Percentiles rank a stretch among this genome's conserved stretches.
These are phyloP conservation scores for Calyptomena viridis DNA, from an alignment of 2,113 vertebrate genomes.

Conservation along the genomic window DNA sequence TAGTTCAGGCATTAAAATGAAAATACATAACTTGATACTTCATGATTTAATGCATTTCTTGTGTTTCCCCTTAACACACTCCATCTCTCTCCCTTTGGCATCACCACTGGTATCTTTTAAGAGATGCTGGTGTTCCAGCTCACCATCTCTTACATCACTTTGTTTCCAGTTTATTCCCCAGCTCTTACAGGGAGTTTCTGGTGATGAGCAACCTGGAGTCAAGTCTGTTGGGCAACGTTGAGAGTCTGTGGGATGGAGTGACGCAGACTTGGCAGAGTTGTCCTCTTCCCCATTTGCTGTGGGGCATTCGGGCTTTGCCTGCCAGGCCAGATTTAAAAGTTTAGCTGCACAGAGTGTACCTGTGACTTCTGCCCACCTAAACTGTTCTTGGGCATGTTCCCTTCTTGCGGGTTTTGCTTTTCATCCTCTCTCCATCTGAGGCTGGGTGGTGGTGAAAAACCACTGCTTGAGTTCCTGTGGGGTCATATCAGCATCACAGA, in stretches of 20 bases:
- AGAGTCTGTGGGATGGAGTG: not conserved
- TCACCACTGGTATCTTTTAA: not conserved
- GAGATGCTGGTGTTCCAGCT: not conserved
- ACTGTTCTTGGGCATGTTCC: not conserved
- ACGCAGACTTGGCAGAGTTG: rapidly evolving
- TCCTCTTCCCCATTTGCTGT: not conserved
- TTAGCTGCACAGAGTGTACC: not conserved
- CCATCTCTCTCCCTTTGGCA: not conserved
- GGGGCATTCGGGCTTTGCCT: not conserved
- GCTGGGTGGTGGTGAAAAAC: not conserved
- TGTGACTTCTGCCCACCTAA: not conserved
- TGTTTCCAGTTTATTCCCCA: not conserved
- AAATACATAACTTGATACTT: too few relatives aligned
- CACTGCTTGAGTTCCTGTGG: not conserved
- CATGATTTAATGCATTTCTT: not conserved
- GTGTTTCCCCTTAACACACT: not conserved
- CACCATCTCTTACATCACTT: not conserved
- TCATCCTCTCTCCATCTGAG: rapidly evolving
- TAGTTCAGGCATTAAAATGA: not conserved
- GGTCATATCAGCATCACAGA: not conserved
- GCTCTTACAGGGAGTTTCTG: not conserved
- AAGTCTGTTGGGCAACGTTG: rapidly evolving
- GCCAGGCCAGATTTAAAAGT: not conserved
- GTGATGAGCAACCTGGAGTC: not conserved
- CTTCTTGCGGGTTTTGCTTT: not conserved